Evolutionary conservation across 1,140 invertebrate species (phyloP).

Genomic region (Caerostris extrusa): DNA sequence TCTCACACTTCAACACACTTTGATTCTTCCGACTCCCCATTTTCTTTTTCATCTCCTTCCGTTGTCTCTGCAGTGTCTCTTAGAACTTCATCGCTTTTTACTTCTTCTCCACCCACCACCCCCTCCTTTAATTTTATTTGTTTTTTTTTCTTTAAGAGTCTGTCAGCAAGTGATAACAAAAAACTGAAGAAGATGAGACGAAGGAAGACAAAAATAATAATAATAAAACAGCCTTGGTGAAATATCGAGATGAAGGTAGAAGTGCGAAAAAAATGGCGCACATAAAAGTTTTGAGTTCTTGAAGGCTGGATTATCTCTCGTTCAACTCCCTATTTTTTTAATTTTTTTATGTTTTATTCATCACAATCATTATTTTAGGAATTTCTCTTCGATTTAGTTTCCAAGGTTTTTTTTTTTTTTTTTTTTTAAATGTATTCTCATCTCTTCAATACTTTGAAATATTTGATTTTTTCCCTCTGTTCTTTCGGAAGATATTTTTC

Average conservation of each 20-base stretch:
- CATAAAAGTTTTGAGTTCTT: not conserved
- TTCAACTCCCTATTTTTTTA: not conserved
- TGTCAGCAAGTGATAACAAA: too few species aligned
- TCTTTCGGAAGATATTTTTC: not conserved
- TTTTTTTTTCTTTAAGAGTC: too few species aligned
- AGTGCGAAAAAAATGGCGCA: slow-evolving; percentile 12
- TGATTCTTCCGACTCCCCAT: slow-evolving; percentile 5
- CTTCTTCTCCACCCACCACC: too few species aligned
- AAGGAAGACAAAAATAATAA: too few species aligned
- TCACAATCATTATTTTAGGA: slow-evolving; percentile 62
- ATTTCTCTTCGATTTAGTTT: slow-evolving; percentile 57
- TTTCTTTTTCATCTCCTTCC: not conserved
- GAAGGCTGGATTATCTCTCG: slow-evolving; percentile 18
- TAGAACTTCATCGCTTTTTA: slow-evolving; percentile 34
- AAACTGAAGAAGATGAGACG: too few species aligned
- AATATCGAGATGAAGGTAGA: slow-evolving; percentile 25
- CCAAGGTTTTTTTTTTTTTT: not conserved
- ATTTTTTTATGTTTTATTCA: slow-evolving; percentile 71
- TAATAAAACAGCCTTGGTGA: not conserved
- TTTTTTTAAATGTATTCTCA: too few species aligned
- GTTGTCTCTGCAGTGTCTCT: not conserved
- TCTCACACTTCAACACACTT: too few species aligned
- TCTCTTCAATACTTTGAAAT: not conserved
- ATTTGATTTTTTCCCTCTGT: not conserved
- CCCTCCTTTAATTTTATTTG: too few species aligned